Percentiles rank a stretch among this genome's conserved stretches.
phyloP scores from a whole-genome alignment of 2,888 invertebrate species.

The Tryphoninae sp. region DNA sequence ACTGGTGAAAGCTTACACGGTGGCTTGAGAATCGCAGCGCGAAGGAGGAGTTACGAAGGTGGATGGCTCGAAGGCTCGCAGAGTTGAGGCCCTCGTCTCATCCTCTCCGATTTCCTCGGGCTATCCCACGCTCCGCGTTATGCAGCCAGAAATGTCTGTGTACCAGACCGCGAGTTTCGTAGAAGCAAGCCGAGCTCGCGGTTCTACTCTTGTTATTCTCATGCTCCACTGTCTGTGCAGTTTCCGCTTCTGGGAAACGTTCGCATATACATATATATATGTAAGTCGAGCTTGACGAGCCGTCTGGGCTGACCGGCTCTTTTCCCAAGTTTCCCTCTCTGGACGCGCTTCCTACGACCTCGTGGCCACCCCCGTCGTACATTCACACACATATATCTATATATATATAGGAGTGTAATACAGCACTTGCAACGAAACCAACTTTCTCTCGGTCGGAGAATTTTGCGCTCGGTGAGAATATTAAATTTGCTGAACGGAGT shows the following conservation, averaged over 20 bases:
- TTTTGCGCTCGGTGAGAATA: constrained; percentile 71
- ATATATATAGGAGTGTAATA: not conserved
- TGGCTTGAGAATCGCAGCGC: constrained; percentile 11
- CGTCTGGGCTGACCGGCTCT: constrained; percentile 77
- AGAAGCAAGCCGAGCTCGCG: constrained; percentile 32
- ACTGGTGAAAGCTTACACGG: constrained; percentile 48
- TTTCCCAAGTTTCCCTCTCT: constrained; percentile 72
- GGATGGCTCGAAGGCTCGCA: constrained; percentile 45
- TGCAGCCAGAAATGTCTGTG: constrained; percentile 19
- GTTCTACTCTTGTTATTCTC: constrained; percentile 53
- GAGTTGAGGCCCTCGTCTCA: constrained; percentile 10
- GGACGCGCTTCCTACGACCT: constrained; percentile 68
- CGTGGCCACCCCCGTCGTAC: constrained; percentile 41
- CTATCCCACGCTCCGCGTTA: constrained; percentile 10
- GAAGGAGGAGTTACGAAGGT: constrained; percentile 29
- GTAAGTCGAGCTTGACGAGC: constrained; percentile 76
- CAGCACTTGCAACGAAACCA: not conserved
- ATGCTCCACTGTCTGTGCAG: constrained; percentile 24
- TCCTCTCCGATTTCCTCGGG: constrained; percentile 50
- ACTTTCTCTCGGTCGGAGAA: constrained; percentile 56
- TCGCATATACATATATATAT: constrained; percentile 56
- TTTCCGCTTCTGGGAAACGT: constrained; percentile 28
- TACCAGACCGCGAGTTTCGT: constrained; percentile 43
- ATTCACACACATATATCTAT: constrained; percentile 14
- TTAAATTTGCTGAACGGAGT: constrained; percentile 77